Evolutionary conservation across 2,888 invertebrate species (phyloP), one percentile per base, ranked within the genome.

Genomic region (Tiliacea aurago): DNA sequence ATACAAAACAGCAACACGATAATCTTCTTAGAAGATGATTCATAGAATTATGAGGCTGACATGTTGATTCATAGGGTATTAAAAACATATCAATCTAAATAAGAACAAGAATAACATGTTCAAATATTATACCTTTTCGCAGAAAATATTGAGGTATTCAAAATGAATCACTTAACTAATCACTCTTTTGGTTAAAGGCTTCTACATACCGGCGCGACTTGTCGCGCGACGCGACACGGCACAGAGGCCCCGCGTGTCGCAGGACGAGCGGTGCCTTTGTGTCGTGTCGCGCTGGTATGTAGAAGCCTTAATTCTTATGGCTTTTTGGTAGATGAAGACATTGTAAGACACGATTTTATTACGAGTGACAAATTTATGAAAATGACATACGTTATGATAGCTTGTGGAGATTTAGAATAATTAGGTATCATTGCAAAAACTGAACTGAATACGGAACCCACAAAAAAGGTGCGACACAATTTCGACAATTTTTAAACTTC

Each of bases 31-130:
- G 65, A n/a, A 61, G 51, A 66, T 66, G 55, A 51, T 2, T 66
- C 76, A 75, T 20, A 56, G 33, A 80, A 63, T 62, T 62, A 51
- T 63, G 45, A 41, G 18, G 23, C 76, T n/a, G 55, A 53, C 66
- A 66, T 53, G 56, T 62, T 78, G 81, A 78, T 75, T 78, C 76
- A 81, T 56, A 76, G 13, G 66, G 62, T 53, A 81, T 81, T 81
- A 81, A 75, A 77, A 78, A 53, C 62, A 65, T 75, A 65, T 75
- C 49, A 66, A 75, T 76, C 62, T 51, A 47, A 66, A 81, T 58
- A 53, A 41, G 0, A 65, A 33, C 4, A 15, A 49, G 18, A 45
- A 20, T 43, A 56, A 37, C 0, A 2, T 13, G 4, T 23, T 41
- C 4, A 33, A 43, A 15, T n/a, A 0, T 55, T 56, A 10, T 7